Conservation (phyloP, 1,140 invertebrate genomes). For the Hyles euphorbiae region DNA sequence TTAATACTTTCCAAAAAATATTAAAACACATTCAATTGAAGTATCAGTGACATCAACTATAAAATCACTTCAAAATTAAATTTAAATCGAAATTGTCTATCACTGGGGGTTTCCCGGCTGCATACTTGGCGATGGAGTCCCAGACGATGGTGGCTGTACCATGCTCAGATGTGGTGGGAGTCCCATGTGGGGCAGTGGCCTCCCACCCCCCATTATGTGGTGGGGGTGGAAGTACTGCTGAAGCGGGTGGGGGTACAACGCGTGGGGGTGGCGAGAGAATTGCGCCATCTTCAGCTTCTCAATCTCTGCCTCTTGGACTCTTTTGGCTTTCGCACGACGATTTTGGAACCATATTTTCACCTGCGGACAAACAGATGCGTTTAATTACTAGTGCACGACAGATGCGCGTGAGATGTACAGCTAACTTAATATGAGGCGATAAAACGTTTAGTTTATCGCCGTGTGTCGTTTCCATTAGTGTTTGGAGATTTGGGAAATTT, state of each 20-base stretch:
- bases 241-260: constrained; percentile 66
- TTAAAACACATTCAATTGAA: constrained; percentile 4
- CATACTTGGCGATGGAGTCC: constrained; percentile 47
- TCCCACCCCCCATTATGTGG: constrained; percentile 54
- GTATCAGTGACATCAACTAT: no score
- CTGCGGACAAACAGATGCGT: constrained; percentile 58
- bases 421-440: no score
- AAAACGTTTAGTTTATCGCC: no score
- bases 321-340: constrained; percentile 94
- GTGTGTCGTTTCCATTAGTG: no score
- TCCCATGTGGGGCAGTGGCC: constrained; percentile 58
- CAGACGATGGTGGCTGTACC: constrained; percentile 54
- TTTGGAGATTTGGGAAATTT: no score
- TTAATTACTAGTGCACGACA: no score
- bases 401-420: no score
- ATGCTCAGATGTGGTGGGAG: constrained; percentile 61
- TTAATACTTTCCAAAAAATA: not conserved
- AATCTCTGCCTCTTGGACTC: constrained; percentile 95
- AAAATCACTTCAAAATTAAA: not conserved
- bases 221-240: constrained; percentile 71
- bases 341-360: constrained; percentile 99
- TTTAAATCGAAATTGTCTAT: constrained; percentile 13
- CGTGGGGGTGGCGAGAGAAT: constrained; percentile 70
- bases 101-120: constrained; percentile 18
- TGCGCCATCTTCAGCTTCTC: constrained; percentile 90